Evolutionary conservation across 2,113 vertebrate genomes (phyloP), one percentile per base, ranked within the genome.

Genomic region (Nesogale talazaci): DNA sequence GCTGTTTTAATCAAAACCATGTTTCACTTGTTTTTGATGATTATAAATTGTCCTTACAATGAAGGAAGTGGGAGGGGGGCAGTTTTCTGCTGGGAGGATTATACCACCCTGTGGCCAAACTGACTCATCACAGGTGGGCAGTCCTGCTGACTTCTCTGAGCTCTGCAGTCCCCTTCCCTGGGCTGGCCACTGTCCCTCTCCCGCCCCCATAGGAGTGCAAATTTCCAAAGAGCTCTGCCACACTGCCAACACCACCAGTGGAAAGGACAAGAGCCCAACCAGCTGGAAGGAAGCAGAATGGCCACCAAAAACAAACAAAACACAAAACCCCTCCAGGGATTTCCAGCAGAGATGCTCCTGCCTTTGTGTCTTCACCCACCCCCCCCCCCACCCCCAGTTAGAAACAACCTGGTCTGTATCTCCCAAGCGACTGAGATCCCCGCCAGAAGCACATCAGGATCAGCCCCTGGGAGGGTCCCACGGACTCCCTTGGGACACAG

Each of bases 1-100:
- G 97, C 97, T 98, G 97, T 97, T 98, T 98, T 98, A 98, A 98
- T 98, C 98, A 98, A 98, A 98, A 97, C 98, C 98, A 98, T 98
- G 98, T 98, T 98, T 98, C 98, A 98, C 97, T 98, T 92, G 97
- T 38, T 98, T 97, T 97, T 97, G 98, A 96, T 97, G 98, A 97
- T 98, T 97, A 98, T 95, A 97, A 94, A 97, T 97, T 97, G 97
- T 97, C 97, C 95, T 96, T 74, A 70, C 92, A 22, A 74, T 15
- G 91, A 88, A 46, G 36, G 78, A 92, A 52, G 17, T n/a, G n/a
- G 59, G 59, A 4, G 59, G 59, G 59, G 19, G 59, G 59, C 4
- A 29, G 78, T 92, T 95, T 91, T 97, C 96, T 96, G 93, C 96
- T 89, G 95, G 97, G 97, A 97, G 96, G 96, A 98, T 93, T 96